These are phyloP conservation scores for Actenoides hombroni DNA, from an alignment of 2,113 vertebrate species.

Conservation along the genomic window DNA sequence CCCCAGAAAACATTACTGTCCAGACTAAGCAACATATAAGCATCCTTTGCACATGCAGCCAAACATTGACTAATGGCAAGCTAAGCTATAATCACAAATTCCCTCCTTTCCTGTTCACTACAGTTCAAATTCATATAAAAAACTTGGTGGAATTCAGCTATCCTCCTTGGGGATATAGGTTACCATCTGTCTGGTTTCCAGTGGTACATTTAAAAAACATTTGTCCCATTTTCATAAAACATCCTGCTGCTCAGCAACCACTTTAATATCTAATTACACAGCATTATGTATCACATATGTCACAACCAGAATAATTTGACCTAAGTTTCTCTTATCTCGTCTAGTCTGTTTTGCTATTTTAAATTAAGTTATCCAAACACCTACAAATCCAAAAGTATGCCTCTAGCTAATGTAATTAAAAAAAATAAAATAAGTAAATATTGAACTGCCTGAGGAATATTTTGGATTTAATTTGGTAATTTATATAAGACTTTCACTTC, in stretches of 20 bases:
- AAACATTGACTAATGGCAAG: constrained; percentile 10
- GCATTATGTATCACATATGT: constrained; percentile 54
- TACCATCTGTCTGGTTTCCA: constrained; percentile 61
- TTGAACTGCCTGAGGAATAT: background rate
- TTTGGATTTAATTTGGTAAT: constrained; percentile 32
- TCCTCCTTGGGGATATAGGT: constrained; percentile 53
- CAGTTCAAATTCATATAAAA: constrained; percentile 40
- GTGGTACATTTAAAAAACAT: constrained; percentile 60
- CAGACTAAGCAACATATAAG: constrained; percentile 15
- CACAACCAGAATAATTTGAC: constrained; percentile 38
- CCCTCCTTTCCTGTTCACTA: constrained; percentile 51
- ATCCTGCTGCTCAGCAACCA: constrained; percentile 51
- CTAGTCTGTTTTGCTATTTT: constrained; percentile 16
- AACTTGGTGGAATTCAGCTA: constrained; percentile 49
- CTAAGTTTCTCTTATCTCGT: constrained; percentile 25
- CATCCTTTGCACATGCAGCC: constrained; percentile 39
- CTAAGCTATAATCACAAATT: constrained; percentile 40
- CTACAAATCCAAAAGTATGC: background rate
- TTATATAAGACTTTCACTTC: background rate
- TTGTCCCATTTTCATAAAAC: constrained; percentile 55
- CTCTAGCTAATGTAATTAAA: constrained; percentile 17
- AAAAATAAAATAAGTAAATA: constrained; percentile 20
- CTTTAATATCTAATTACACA: constrained; percentile 59
- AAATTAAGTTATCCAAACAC: constrained; percentile 37
- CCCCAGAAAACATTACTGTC: constrained; percentile 38